These are phyloP conservation scores for Vimba vimba DNA, from an alignment of 2,113 vertebrate species.

Conservation along the genomic window DNA sequence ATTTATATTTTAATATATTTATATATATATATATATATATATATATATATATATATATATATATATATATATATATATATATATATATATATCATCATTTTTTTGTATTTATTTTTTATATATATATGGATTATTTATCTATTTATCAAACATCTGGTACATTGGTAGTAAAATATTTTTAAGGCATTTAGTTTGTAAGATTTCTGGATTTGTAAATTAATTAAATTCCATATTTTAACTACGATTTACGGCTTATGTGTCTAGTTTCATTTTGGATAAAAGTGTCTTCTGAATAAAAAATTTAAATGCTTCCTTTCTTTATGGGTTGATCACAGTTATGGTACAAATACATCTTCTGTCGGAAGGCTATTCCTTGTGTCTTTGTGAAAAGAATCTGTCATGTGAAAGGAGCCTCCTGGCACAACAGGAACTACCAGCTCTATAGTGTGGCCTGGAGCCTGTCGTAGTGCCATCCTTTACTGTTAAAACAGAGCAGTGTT, in stretches of 20 bases:
- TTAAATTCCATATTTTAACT: neutral
- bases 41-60: neutral
- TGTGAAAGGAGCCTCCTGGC: constrained; percentile 45
- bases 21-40: neutral
- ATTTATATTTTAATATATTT: no score
- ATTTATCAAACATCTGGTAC: neutral
- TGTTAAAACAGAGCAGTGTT: constrained; percentile 34
- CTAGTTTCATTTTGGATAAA: neutral
- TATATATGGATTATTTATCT: neutral
- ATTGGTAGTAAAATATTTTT: neutral
- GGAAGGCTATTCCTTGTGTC: constrained; percentile 1
- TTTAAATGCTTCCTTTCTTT: neutral
- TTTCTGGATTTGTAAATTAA: constrained; percentile 39
- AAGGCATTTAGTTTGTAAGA: neutral
- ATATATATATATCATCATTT: neutral
- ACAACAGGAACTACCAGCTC: constrained; percentile 22
- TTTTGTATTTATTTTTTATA: neutral
- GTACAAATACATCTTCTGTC: constrained; percentile 11
- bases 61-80: neutral
- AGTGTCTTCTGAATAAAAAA: neutral
- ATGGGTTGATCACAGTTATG: neutral
- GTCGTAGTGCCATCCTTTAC: constrained; percentile 12
- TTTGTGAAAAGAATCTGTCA: constrained; percentile 32
- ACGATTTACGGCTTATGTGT: neutral
- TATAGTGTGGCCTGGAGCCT: constrained; percentile 28